Percentiles rank a stretch among this genome's conserved stretches.
Evolutionary conservation across 2,888 invertebrate species (phyloP).

Genomic region (Phrixothrix hirtus): DNA sequence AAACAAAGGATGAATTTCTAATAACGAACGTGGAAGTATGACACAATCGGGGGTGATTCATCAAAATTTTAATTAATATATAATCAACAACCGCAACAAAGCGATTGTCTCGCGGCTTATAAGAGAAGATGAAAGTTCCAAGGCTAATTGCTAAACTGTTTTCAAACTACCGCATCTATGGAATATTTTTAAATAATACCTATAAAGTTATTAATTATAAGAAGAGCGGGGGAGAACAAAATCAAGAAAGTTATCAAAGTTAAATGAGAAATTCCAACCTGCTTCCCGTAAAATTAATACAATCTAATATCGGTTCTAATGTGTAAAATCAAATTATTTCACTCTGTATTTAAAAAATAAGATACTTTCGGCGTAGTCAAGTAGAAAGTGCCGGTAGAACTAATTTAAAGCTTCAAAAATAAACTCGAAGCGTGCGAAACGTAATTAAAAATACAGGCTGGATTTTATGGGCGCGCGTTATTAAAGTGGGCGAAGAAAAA

Average conservation of each 20-base stretch:
- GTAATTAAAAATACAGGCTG: slow-evolving; percentile 50
- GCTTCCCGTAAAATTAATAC: no score
- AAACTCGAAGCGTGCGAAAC: slow-evolving; percentile 40
- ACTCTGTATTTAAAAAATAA: neutral
- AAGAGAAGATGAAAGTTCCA: slow-evolving; percentile 36
- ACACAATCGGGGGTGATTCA: slow-evolving; percentile 52
- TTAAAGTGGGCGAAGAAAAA: slow-evolving; percentile 50
- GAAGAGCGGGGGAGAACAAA: neutral
- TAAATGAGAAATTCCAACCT: neutral
- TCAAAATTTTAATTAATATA: slow-evolving; percentile 55
- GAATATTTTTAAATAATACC: slow-evolving; percentile 11
- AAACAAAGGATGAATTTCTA: slow-evolving; percentile 52
- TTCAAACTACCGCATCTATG: slow-evolving; percentile 16
- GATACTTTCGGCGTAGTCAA: neutral
- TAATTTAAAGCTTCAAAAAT: slow-evolving; percentile 32
- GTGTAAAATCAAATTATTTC: neutral
- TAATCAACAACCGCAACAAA: slow-evolving; percentile 54
- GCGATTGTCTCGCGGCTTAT: slow-evolving; percentile 47
- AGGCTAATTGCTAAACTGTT: slow-evolving; percentile 34
- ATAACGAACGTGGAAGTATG: slow-evolving; percentile 49
- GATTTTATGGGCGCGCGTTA: slow-evolving; percentile 49
- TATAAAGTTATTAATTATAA: slow-evolving; percentile 7
- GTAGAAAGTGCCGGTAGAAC: slow-evolving; percentile 10
- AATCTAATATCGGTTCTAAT: no score
- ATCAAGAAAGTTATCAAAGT: neutral